phyloP scores from a whole-genome alignment of 2,113 vertebrate species.

The Toxotes chatareus region DNA sequence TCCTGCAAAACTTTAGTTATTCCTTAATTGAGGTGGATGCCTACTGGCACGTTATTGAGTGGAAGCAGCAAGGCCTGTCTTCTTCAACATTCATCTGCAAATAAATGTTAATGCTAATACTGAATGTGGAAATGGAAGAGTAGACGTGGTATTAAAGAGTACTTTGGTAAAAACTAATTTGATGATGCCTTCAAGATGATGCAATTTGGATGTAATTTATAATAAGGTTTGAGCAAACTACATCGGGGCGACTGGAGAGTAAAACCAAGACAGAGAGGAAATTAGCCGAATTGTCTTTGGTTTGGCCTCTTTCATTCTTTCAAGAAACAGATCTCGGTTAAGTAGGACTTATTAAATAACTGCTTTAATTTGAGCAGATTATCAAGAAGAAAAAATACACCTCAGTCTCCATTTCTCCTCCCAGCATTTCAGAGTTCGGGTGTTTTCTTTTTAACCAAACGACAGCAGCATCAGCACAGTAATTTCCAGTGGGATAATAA shows the following conservation, averaged over 20 bases:
- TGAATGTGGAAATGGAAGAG: constrained; percentile 19
- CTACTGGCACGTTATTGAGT: constrained; percentile 16
- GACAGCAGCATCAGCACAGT: constrained; percentile 61
- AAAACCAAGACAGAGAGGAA: constrained; percentile 38
- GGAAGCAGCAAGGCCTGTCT: constrained; percentile 21
- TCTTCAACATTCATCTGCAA: constrained; percentile 26
- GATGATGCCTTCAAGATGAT: constrained; percentile 67
- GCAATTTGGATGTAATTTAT: constrained; percentile 67
- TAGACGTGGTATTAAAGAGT: constrained; percentile 18
- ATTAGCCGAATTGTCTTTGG: constrained; percentile 25
- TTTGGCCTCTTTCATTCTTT: constrained; percentile 9
- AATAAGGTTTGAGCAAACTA: constrained; percentile 36
- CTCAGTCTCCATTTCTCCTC: constrained; percentile 23
- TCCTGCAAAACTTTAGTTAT: constrained; percentile 22
- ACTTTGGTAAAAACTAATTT: constrained; percentile 42
- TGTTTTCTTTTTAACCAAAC: constrained; percentile 67
- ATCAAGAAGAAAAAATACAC: neutral
- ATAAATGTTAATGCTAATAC: constrained; percentile 17
- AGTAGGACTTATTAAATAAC: constrained; percentile 22
- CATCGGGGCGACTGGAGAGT: neutral
- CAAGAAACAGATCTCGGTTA: constrained; percentile 29
- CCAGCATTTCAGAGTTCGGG: constrained; percentile 34
- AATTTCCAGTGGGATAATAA: constrained; percentile 74
- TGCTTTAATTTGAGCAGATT: neutral
- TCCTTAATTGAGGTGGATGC: constrained; percentile 9